Base-by-base conservation (phyloP, 2,888 invertebrate genomes). In the Disparrhopalites patrizii region DNA sequence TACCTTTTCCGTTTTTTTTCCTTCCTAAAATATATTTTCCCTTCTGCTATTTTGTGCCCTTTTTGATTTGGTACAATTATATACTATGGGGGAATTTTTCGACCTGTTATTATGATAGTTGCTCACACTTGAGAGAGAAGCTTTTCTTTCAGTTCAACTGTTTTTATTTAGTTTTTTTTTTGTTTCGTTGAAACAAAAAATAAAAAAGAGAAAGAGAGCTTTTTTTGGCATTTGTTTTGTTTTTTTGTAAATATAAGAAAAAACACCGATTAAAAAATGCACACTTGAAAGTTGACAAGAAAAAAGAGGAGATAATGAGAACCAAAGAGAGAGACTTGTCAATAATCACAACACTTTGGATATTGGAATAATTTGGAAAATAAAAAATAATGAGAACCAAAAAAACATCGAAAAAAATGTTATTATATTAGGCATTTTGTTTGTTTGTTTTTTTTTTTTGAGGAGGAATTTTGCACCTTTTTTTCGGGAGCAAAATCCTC, bases 261-360 rank as follows among this genome's bases (percentile, higher is more conserved):
- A 52, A 28, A 52, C 52, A 28, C 25, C 30, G 28, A 43, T 43
- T 43, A 43, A 43, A 43, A 20, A 43, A 57, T 15, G 38, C 25
- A 57, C 10, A 52, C 28, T 55, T 54, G 28, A 55, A 55, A 28
- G 55, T 55, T 33, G 55, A 55, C 55, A 33, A n/a, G n/a, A n/a
- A n/a, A n/a, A n/a, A n/a, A n/a, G n/a, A n/a, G 10, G 33, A 55
- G 55, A 55, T 25, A 55, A 33, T 55, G 20, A 52, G 27, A 52
- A 52, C 18, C 15, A 28, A 27, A 43, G 15, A 50, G 18, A 50
- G 18, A 50, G 13, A 50, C 10, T n/a, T 5, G 23, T 50, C 50
- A 50, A 25, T n/a, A 23, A 50, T 7, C 13, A 25, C 3, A 20
- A 43, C 43, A 20, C 4, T 25, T 50, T 10, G 15, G 20, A 43